These are phyloP conservation scores for Neodiprion virginianus DNA, from an alignment of 1,140 invertebrate genomes.

Conservation along the genomic window DNA sequence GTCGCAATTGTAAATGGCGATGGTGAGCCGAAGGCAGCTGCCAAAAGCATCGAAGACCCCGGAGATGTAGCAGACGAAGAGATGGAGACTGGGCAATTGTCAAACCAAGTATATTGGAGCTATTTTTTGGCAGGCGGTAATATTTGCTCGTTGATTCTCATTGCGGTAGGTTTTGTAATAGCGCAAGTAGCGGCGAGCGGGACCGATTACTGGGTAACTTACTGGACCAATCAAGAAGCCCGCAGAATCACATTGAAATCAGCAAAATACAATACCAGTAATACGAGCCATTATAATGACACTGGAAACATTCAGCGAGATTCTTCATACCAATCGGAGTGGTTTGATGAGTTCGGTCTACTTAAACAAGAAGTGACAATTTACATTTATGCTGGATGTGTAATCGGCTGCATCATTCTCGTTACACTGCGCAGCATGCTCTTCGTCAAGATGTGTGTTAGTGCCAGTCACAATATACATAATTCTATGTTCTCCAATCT, in stretches of 20 bases:
- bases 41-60: too few relatives aligned
- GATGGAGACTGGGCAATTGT: slow-evolving; percentile 62
- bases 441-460: slow-evolving; percentile 84
- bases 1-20: too few relatives aligned
- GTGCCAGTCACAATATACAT: slow-evolving; percentile 80
- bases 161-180: slow-evolving; percentile 68
- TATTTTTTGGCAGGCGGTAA: slow-evolving; percentile 76
- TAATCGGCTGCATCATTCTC: slow-evolving; percentile 53
- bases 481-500: slow-evolving; percentile 84
- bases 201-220: slow-evolving; percentile 82
- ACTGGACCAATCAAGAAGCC: slow-evolving; percentile 70
- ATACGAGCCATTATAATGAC: too few relatives aligned
- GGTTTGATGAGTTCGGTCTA: slow-evolving; percentile 41
- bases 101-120: slow-evolving; percentile 64
- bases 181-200: slow-evolving; percentile 75
- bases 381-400: slow-evolving; percentile 56
- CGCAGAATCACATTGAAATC: slow-evolving; percentile 39
- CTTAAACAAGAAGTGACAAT: slow-evolving; percentile 41
- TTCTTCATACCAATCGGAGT: neutral
- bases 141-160: slow-evolving; percentile 62
- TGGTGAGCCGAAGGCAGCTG: too few relatives aligned
- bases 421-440: slow-evolving; percentile 68
- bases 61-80: slow-evolving; percentile 27
- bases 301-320: too few relatives aligned
- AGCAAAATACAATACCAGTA: neutral